Conservation (phyloP, 1,140 invertebrate species). For the Bombus huntii region DNA sequence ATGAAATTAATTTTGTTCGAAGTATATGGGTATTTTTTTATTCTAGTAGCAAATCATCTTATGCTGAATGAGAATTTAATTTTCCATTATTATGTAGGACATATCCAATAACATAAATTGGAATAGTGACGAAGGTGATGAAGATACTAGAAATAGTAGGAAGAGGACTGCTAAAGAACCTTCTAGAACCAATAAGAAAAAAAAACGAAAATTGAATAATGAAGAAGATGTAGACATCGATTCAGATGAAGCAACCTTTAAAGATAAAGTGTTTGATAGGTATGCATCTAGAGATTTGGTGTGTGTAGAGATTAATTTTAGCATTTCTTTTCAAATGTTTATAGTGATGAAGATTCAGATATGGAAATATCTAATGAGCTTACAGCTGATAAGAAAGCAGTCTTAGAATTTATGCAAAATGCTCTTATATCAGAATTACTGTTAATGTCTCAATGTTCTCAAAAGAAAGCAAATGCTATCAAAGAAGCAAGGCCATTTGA, state of each 20-base stretch:
- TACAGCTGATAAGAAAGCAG: conserved; percentile 87
- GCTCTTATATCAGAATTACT: conserved; percentile 86
- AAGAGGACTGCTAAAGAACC: conserved; percentile 64
- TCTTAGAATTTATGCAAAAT: conserved; percentile 90
- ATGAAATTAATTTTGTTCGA: not conserved
- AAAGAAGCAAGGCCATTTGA: conserved; percentile 87
- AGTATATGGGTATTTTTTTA: not conserved
- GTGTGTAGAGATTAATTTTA: not conserved
- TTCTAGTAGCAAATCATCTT: not conserved
- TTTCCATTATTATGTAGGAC: conserved; percentile 68
- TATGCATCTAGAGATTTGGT: conserved; percentile 33
- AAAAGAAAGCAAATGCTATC: conserved; percentile 89
- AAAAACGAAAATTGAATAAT: conserved; percentile 68
- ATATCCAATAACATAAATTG: conserved; percentile 70
- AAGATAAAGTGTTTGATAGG: conserved; percentile 79
- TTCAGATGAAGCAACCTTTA: conserved; percentile 77
- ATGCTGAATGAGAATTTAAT: not conserved
- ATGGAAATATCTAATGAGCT: conserved; percentile 87
- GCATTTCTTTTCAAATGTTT: conserved; percentile 26
- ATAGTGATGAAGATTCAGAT: conserved; percentile 89
- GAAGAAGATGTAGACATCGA: conserved; percentile 76
- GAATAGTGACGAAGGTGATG: conserved; percentile 73
- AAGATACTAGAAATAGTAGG: conserved; percentile 48
- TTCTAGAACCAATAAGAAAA: conserved; percentile 63
- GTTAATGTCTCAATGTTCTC: conserved; percentile 87